A percentile compares a stretch with the other conserved stretches of the same genome.
phyloP scores from a whole-genome alignment of 1,140 invertebrate species.

The Cecropterus lyciades region DNA sequence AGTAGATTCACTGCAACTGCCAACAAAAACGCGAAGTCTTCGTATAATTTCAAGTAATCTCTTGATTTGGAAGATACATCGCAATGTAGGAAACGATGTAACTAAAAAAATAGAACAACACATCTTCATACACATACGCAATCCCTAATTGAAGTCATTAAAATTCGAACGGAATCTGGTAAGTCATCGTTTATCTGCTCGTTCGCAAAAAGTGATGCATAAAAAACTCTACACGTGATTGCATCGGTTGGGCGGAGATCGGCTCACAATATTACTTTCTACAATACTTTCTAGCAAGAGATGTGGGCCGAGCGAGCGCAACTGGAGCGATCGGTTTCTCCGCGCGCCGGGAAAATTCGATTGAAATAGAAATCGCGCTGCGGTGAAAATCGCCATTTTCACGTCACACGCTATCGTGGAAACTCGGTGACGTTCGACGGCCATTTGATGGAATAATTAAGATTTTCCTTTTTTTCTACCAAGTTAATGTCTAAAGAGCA shows the following conservation, averaged over 20 bases:
- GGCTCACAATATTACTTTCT: conserved; percentile 81
- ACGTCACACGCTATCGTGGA: conserved; percentile 72
- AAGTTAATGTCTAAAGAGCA: too few species aligned
- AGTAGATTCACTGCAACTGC: too few species aligned
- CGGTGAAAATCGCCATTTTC: conserved; percentile 80
- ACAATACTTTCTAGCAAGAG: conserved; percentile 82
- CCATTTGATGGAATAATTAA: conserved; percentile 10
- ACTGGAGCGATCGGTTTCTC: conserved; percentile 83
- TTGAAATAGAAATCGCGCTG: conserved; percentile 81
- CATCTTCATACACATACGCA: conserved; percentile 14
- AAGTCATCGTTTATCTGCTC: conserved; percentile 20
- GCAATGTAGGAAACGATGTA: too few species aligned
- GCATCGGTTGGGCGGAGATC: conserved; percentile 70
- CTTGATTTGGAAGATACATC: too few species aligned
- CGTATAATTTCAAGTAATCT: too few species aligned
- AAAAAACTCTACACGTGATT: conserved; percentile 73
- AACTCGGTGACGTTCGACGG: conserved; percentile 44
- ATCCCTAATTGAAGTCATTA: conserved; percentile 29
- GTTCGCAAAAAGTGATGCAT: conserved; percentile 53
- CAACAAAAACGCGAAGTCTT: too few species aligned
- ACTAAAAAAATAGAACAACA: conserved; percentile 1
- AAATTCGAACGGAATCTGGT: conserved; percentile 41
- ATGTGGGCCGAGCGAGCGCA: conserved; percentile 79
- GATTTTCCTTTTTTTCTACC: not conserved
- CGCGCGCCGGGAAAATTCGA: conserved; percentile 78